Conservation (phyloP, 2,888 invertebrate genomes). For the Trissolcus brochymenae region DNA sequence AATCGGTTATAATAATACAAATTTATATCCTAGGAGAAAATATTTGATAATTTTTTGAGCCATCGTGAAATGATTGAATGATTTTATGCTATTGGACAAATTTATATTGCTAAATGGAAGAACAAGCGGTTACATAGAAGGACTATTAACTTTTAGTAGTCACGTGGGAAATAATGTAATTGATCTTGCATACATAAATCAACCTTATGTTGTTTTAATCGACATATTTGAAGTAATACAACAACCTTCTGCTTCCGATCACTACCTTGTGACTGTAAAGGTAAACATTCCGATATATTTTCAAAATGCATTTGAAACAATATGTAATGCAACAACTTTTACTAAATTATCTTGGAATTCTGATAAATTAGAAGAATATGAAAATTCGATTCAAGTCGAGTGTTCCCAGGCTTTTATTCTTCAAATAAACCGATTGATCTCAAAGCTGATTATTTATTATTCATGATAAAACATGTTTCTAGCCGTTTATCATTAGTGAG, state of each 20-base stretch:
- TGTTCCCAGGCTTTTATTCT: neutral
- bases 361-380: neutral
- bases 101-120: slow-evolving; percentile 13
- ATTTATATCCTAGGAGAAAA: neutral
- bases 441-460: neutral
- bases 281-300: neutral
- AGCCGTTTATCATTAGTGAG: neutral
- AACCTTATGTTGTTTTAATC: slow-evolving; percentile 6
- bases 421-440: neutral
- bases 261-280: slow-evolving; percentile 9
- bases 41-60: neutral
- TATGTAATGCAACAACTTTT: neutral
- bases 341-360: slow-evolving; percentile 6
- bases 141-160: slow-evolving; percentile 11
- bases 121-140: neutral
- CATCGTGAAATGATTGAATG: slow-evolving; percentile 10
- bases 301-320: neutral
- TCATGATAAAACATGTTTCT: slow-evolving; percentile 4
- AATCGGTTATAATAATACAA: neutral
- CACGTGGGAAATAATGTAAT: slow-evolving; percentile 10
- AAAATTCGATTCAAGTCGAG: slow-evolving; percentile 5
- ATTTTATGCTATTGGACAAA: slow-evolving; percentile 10
- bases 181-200: slow-evolving; percentile 8
- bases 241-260: slow-evolving; percentile 7
- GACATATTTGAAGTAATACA: slow-evolving; percentile 7